A percentile compares a stretch with the other conserved stretches of the same genome.
These are phyloP conservation scores for Mechanitis messenoides DNA, from an alignment of 2,888 invertebrate species.

Conservation along the genomic window DNA sequence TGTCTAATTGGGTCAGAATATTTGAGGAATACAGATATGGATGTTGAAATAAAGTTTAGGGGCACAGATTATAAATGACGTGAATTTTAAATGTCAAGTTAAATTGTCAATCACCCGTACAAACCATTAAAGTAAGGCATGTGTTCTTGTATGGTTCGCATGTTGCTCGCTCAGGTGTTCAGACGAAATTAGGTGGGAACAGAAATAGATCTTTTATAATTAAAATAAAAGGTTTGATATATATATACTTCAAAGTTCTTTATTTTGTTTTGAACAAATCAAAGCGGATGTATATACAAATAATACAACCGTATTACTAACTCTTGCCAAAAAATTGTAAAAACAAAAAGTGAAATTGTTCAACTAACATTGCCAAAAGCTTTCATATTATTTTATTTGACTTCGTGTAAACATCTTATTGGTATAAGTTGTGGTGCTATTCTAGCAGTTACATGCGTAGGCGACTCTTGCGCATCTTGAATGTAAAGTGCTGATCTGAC, in stretches of 20 bases:
- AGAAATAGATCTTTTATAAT: constrained; percentile 16
- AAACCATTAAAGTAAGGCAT: constrained; percentile 44
- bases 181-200: constrained; percentile 29
- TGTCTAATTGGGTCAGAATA: constrained; percentile 38
- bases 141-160: constrained; percentile 44
- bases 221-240: too few relatives aligned
- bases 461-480: constrained; percentile 48
- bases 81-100: constrained; percentile 22
- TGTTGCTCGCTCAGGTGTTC: constrained; percentile 33
- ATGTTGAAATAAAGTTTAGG: constrained; percentile 10
- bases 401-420: not conserved
- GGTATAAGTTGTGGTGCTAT: constrained; percentile 50
- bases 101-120: constrained; percentile 45
- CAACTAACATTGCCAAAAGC: constrained; percentile 55
- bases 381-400: constrained; percentile 31
- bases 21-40: constrained; percentile 28
- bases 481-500: constrained; percentile 61
- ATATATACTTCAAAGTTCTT: too few relatives aligned
- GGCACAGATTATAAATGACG: not conserved
- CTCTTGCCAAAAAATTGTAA: constrained; percentile 15
- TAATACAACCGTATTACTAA: not conserved
- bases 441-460: constrained; percentile 58
- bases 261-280: too few relatives aligned
- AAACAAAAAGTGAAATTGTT: constrained; percentile 46
- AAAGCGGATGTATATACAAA: too few relatives aligned